Conservation (phyloP, 2,797 vertebrate species). For the Linurgus olivaceus region DNA sequence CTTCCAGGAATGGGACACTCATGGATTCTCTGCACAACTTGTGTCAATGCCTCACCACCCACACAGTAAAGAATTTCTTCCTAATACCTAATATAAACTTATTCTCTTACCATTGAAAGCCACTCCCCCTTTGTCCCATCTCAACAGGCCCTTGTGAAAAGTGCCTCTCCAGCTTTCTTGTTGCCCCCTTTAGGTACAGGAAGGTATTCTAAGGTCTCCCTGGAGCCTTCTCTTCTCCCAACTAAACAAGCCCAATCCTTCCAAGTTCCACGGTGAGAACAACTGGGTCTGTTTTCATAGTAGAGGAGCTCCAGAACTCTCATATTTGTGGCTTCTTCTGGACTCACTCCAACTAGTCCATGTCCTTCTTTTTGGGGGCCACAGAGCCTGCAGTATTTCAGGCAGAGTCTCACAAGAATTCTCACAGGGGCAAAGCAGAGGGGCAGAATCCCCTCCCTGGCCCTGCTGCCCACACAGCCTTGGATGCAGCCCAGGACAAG, state of each 20-base stretch:
- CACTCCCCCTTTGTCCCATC: accelerated
- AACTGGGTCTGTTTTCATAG: not conserved
- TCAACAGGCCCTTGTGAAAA: not conserved
- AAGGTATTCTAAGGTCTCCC: not conserved
- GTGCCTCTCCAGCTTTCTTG: not conserved
- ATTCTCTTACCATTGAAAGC: not conserved
- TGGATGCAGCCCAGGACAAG: not conserved
- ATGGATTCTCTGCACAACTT: not conserved
- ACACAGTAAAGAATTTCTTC: not conserved
- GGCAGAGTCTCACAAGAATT: not conserved
- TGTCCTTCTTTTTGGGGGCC: not conserved
- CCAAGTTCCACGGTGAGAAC: not conserved
- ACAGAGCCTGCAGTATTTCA: not conserved
- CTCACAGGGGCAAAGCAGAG: not conserved
- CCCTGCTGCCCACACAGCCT: not conserved
- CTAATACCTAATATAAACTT: not conserved
- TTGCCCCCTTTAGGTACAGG: no score
- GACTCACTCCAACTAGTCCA: not conserved
- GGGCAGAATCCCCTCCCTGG: accelerated
- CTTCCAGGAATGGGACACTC: not conserved
- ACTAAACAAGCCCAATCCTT: not conserved
- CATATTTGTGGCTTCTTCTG: not conserved
- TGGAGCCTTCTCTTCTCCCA: not conserved
- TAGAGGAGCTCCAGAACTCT: not conserved
- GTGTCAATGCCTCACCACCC: not conserved